Percentiles rank a stretch among this genome's conserved stretches.
Conservation (phyloP, 92 coral and sea anemone genomes). For the Hydrozoanthus gracilis region DNA sequence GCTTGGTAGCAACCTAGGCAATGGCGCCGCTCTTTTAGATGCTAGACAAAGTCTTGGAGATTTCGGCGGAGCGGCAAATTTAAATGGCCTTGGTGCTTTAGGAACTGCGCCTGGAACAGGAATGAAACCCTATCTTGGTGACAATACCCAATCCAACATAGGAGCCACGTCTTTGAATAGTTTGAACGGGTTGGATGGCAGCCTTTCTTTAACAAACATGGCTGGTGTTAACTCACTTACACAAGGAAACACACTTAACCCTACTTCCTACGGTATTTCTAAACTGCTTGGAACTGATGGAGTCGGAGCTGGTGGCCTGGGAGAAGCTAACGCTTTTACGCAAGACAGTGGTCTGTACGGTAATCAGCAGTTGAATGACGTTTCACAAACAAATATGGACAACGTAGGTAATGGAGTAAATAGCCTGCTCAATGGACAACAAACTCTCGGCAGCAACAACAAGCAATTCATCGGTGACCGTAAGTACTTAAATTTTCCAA, state of each 20-base stretch:
- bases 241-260: neutral
- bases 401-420: neutral
- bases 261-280: slow-evolving; percentile 36
- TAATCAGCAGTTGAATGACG: slow-evolving; percentile 13
- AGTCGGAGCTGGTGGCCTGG: neutral
- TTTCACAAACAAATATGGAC: slow-evolving; percentile 23
- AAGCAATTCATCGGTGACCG: slow-evolving; percentile 45
- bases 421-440: slow-evolving; percentile 20
- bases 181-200: slow-evolving; percentile 2
- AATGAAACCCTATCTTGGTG: slow-evolving; percentile 43
- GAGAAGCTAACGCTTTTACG: neutral
- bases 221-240: slow-evolving; percentile 15
- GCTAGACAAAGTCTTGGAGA: slow-evolving; percentile 60
- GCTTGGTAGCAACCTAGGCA: slow-evolving; percentile 27
- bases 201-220: neutral
- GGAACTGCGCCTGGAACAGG: slow-evolving; percentile 39
- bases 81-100: slow-evolving; percentile 46
- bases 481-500: neutral
- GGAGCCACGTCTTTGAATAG: slow-evolving; percentile 3
- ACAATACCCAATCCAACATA: slow-evolving; percentile 18
- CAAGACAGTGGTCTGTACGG: slow-evolving; percentile 6
- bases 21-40: slow-evolving; percentile 45
- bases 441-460: slow-evolving; percentile 9
- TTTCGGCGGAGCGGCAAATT: slow-evolving; percentile 36
- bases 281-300: slow-evolving; percentile 35